A percentile compares a stretch with the other conserved stretches of the same genome.
Evolutionary conservation across 2,113 vertebrate species (phyloP).

Genomic region (Pangasianodon hypophthalmus): DNA sequence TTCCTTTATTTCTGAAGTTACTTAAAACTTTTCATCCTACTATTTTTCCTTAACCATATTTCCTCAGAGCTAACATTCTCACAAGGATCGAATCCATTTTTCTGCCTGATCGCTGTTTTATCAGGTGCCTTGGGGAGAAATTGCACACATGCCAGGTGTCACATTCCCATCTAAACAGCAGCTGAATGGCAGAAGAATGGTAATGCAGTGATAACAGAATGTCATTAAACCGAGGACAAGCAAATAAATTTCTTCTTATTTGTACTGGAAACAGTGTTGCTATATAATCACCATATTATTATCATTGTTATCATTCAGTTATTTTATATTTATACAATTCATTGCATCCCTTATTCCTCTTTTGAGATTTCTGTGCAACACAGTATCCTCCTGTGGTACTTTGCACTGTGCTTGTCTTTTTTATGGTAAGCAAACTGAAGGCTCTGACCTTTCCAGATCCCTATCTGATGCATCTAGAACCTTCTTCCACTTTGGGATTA

Average conservation of each 20-base stretch:
- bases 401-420: not conserved
- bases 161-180: slow-evolving; percentile 47
- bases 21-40: not conserved
- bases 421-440: slow-evolving; percentile 7
- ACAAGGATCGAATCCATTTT: not conserved
- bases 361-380: not conserved
- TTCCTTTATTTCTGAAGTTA: not conserved
- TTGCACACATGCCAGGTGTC: slow-evolving; percentile 38
- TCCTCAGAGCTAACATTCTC: not conserved
- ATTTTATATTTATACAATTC: not conserved
- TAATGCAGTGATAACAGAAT: not conserved
- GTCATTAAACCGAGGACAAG: not conserved
- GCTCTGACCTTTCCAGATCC: slow-evolving; percentile 21
- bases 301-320: not conserved
- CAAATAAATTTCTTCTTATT: not conserved
- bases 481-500: slow-evolving; percentile 9
- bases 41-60: not conserved
- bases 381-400: not conserved
- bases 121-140: slow-evolving; percentile 45
- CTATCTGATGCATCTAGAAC: slow-evolving; percentile 31
- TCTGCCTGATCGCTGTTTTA: slow-evolving; percentile 40
- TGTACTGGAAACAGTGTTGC: not conserved
- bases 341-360: not conserved
- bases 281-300: not conserved
- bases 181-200: slow-evolving; percentile 40